These are phyloP conservation scores for Gambusia affinis DNA, from an alignment of 2,113 vertebrate species.

Conservation along the genomic window DNA sequence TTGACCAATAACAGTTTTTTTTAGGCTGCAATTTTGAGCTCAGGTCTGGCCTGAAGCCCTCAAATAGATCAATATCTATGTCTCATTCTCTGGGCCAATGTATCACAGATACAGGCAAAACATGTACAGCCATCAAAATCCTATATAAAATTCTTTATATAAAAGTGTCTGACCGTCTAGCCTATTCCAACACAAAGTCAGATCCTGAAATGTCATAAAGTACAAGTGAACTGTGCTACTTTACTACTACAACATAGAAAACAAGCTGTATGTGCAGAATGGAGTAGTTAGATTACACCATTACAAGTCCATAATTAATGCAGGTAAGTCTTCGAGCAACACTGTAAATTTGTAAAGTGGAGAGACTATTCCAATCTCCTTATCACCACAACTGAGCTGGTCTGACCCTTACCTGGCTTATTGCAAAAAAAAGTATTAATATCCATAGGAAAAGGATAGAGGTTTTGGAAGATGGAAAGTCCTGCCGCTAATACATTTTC, in stretches of 20 bases:
- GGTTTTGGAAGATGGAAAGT: conserved; percentile 61
- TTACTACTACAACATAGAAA: conserved; percentile 29
- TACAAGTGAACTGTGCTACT: neutral
- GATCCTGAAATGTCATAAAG: conserved; percentile 1
- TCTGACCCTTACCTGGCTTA: conserved; percentile 34
- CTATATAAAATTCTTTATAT: conserved; percentile 11
- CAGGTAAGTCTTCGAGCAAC: neutral
- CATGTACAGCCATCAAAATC: conserved; percentile 31
- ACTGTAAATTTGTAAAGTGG: conserved; percentile 10
- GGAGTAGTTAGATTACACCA: neutral
- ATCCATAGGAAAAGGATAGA: conserved; percentile 50
- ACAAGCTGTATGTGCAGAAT: neutral
- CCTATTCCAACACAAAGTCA: neutral
- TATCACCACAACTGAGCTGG: conserved; percentile 41
- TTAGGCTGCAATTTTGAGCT: conserved; percentile 52
- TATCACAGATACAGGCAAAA: conserved; percentile 35
- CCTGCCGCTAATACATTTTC: conserved; percentile 61
- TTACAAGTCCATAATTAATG: neutral
- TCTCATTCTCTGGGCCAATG: conserved; percentile 45
- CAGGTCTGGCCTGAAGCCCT: conserved; percentile 44
- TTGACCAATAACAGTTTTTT: conserved; percentile 64
- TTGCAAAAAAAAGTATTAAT: conserved; percentile 42
- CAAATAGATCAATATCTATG: conserved; percentile 60
- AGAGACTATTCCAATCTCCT: conserved; percentile 40
- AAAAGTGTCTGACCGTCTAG: conserved; percentile 3